Percentiles rank a stretch among this genome's conserved stretches.
Conservation (phyloP, 2,113 vertebrate genomes). For the Odocoileus virginianus region DNA sequence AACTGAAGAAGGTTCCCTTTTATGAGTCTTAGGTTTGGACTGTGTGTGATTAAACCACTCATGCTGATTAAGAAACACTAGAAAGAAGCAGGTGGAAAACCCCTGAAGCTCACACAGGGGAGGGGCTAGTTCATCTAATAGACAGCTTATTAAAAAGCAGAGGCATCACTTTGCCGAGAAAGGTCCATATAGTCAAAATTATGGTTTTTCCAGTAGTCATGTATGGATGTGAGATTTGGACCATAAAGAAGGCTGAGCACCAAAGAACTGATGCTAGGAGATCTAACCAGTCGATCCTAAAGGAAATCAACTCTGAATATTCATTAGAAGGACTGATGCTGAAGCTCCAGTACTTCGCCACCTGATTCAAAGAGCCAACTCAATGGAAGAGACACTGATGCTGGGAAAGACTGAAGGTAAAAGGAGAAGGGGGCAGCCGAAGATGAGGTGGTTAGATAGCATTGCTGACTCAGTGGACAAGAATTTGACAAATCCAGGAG, state of each 20-base stretch:
- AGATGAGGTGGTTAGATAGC: neutral
- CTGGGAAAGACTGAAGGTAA: neutral
- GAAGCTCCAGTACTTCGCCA: neutral
- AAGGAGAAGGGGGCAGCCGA: neutral
- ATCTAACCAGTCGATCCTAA: neutral
- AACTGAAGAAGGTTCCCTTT: neutral
- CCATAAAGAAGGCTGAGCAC: neutral
- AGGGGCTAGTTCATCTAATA: neutral
- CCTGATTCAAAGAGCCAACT: neutral
- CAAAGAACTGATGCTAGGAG: neutral
- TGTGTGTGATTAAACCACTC: neutral
- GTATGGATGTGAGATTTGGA: neutral
- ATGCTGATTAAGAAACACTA: neutral
- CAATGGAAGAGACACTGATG: neutral
- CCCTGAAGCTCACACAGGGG: neutral
- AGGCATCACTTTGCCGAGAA: neutral
- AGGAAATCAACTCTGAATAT: neutral
- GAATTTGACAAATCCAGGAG: neutral
- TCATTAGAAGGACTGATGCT: neutral
- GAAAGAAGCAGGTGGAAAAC: neutral
- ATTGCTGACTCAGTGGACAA: neutral
- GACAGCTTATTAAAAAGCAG: neutral
- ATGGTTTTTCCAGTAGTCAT: neutral
- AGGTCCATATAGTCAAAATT: neutral
- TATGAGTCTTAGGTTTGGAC: too few species aligned